Evolutionary conservation across 2,797 vertebrate species (phyloP), one percentile per base, ranked within the genome.

Genomic region (Enteromius argenteus): DNA sequence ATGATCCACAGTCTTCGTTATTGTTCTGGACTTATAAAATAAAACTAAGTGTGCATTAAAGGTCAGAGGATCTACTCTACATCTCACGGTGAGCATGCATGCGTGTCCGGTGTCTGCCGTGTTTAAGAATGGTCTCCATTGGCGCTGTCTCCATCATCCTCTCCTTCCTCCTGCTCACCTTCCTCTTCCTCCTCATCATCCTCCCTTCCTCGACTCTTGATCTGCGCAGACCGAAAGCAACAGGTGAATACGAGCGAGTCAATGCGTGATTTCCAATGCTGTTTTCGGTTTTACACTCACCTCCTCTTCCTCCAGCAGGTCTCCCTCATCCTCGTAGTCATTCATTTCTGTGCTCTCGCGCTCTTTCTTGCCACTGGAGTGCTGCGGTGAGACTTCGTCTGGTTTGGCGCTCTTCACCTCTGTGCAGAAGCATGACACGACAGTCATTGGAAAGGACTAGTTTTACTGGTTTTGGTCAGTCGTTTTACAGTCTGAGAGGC

Each of bases 81-180:
- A n/a, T 79, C 77, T 79, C 77, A 46, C 11, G 60, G 60, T 35
- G 84, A 75, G 69, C 88, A 58, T 81, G 66, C 80, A 49, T 60
- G 32, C 37, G 46, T 76, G 14, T 79, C 71, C 5, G 66, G 66
- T 64, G 60, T 42, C 58, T 66, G 77, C 53, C n/a, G 39, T 49
- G 64, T 58, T 69, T 95, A 96, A 92, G 94, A 94, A 78, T 96
- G 94, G 79, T 97, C 95, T 89, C 94, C 96, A 39, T 96, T 96
- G 89, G 95, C 91, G 82, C 96, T 97, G 88, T 97, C 96, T 30
- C 95, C 95, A 71, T 97, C 95, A 49, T 97, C 96, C 88, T 97
- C 96, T 39, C 96, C 97, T 93, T 97, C 96, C 92, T 96, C 96
- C 74, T 94, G 94, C 91, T 97, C 96, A 0, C 87, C 91, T 4